Percentiles rank a stretch among this genome's conserved stretches.
phyloP scores from a whole-genome alignment of 2,797 vertebrate species.

The Siniperca scherzeri region DNA sequence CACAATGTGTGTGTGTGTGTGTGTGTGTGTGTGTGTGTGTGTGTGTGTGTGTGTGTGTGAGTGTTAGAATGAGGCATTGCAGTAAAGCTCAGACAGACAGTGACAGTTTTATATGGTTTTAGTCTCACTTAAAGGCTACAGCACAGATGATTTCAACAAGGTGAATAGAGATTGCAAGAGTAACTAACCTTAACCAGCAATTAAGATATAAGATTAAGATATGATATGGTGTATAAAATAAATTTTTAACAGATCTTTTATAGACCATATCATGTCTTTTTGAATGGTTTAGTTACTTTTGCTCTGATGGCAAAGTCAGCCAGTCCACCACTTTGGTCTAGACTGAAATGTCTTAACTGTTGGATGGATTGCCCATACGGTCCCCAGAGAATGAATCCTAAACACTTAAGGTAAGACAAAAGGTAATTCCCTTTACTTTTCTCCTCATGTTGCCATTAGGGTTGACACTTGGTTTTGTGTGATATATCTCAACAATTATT shows the following conservation, averaged over 20 bases:
- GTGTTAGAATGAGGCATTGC: neutral
- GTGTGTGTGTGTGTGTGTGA: neutral
- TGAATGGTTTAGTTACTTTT: neutral
- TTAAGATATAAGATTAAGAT: neutral
- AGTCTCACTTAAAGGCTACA: constrained; percentile 16
- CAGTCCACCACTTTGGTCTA: neutral
- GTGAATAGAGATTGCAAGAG: neutral
- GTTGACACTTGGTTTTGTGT: constrained; percentile 12
- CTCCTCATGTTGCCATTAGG: too few species aligned
- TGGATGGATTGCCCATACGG: neutral
- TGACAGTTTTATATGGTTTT: constrained; percentile 30
- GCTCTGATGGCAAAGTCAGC: neutral
- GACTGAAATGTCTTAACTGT: neutral
- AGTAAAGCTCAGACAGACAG: constrained; percentile 20
- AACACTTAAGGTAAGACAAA: neutral
- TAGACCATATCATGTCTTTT: neutral
- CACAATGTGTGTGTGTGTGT: neutral
- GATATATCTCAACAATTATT: constrained; percentile 10
- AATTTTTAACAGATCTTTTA: neutral
- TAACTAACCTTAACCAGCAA: neutral
- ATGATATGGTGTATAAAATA: neutral
- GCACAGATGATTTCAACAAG: neutral
- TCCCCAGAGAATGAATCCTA: constrained; percentile 8
- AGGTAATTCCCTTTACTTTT: neutral
- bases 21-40: too few species aligned